A percentile compares a stretch with the other conserved stretches of the same genome.
These are phyloP conservation scores for Proteles cristata DNA, from an alignment of 2,113 vertebrate genomes.

Conservation along the genomic window DNA sequence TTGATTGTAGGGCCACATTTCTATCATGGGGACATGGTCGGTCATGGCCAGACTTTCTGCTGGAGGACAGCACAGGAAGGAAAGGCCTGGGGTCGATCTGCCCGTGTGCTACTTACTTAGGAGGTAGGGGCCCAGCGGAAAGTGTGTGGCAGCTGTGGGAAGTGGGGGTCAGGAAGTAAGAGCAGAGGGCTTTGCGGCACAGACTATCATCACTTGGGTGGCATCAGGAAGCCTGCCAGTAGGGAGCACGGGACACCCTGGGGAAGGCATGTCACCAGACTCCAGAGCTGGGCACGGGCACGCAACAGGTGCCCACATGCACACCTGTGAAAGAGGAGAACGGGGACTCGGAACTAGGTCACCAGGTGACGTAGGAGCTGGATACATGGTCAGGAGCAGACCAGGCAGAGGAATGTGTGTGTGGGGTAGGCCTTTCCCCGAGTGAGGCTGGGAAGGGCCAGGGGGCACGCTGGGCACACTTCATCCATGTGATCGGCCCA, in stretches of 20 bases:
- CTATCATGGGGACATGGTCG: background rate
- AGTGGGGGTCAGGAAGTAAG: background rate
- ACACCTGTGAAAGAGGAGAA: background rate
- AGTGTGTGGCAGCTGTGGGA: background rate
- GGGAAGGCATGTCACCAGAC: background rate
- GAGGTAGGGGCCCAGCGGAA: background rate
- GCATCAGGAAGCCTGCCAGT: background rate
- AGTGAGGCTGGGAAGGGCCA: background rate
- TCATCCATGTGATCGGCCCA: background rate
- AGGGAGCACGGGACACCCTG: too few relatives aligned
- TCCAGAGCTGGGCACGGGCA: background rate
- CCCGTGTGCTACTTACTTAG: background rate
- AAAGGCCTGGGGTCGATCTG: background rate
- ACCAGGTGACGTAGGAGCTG: background rate
- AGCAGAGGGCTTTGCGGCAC: background rate
- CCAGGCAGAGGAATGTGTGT: background rate
- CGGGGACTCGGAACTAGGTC: background rate
- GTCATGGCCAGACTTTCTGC: background rate
- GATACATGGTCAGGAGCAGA: background rate
- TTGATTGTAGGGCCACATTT: background rate
- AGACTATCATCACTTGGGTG: background rate
- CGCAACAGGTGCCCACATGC: background rate
- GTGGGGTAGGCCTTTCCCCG: background rate
- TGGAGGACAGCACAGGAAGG: background rate
- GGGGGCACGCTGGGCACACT: background rate